Percentiles rank a stretch among this genome's conserved stretches.
Evolutionary conservation across 2,888 invertebrate genomes (phyloP).

Genomic region (Scotopteryx bipunctaria): DNA sequence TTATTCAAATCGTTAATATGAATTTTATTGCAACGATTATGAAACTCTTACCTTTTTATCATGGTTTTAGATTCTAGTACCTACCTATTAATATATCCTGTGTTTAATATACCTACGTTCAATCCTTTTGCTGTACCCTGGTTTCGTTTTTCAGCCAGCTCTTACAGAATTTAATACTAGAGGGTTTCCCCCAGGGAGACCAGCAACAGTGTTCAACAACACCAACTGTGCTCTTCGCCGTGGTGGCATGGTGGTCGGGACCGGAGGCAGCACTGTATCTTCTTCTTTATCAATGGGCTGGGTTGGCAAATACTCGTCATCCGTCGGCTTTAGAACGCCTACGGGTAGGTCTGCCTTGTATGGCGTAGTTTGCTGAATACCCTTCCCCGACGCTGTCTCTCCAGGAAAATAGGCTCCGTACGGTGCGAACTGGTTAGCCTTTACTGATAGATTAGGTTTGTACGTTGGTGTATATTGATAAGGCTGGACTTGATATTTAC

Average conservation of each 20-base stretch:
- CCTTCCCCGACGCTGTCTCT: background rate
- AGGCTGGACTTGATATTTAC: background rate
- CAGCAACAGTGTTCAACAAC: constrained; percentile 19
- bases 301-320: background rate
- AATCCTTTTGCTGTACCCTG: background rate
- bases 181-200: constrained; percentile 13
- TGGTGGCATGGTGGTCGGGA: constrained; percentile 8
- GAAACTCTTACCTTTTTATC: no score
- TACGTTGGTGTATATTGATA: constrained; percentile 1
- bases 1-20: no score
- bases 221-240: background rate
- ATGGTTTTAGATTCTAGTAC: no score
- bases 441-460: background rate
- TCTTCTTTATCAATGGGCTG: background rate
- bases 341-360: background rate
- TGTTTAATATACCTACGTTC: no score
- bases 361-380: background rate
- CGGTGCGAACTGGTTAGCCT: background rate
- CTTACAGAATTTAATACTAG: background rate
- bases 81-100: no score
- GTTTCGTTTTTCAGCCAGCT: background rate
- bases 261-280: constrained; percentile 4
- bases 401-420: constrained; percentile 1
- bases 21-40: no score
- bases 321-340: background rate